A percentile compares a stretch with the other conserved stretches of the same genome.
Conservation (phyloP, 2,797 vertebrate genomes). For the Chlorospingus flavigularis region DNA sequence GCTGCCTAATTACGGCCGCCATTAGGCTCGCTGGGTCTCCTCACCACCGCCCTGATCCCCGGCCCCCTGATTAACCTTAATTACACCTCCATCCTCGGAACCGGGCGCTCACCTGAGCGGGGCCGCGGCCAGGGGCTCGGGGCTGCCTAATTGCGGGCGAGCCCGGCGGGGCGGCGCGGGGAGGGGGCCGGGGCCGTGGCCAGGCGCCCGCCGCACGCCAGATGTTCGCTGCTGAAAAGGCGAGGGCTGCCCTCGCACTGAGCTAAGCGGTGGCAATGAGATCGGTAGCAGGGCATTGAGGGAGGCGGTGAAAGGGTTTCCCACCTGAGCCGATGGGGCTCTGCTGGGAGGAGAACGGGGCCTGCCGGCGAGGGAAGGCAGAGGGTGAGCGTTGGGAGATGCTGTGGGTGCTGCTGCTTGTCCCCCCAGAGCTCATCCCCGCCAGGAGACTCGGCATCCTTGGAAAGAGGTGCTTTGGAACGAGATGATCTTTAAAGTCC, state of each 20-base stretch:
- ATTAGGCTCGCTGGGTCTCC: conserved; percentile 57
- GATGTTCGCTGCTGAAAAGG: conserved; percentile 71
- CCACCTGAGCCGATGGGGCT: conserved; percentile 67
- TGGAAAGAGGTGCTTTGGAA: neutral
- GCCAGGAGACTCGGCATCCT: neutral
- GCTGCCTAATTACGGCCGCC: conserved; percentile 78
- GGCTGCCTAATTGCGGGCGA: conserved; percentile 13
- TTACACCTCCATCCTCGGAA: conserved; percentile 68
- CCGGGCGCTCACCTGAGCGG: conserved; percentile 65
- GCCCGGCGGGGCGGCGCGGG: neutral
- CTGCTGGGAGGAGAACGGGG: neutral
- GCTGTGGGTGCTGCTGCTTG: neutral
- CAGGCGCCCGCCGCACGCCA: conserved; percentile 62
- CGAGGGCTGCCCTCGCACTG: conserved; percentile 66
- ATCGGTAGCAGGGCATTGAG: conserved; percentile 69
- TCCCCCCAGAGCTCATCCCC: neutral
- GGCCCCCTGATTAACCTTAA: conserved; percentile 74
- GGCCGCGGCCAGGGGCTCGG: neutral
- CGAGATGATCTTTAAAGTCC: neutral
- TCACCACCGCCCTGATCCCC: conserved; percentile 46
- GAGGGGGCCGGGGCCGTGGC: conserved; percentile 30
- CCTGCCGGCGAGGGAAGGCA: neutral
- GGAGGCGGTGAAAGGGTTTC: conserved; percentile 62
- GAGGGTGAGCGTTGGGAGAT: neutral
- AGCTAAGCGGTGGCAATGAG: conserved; percentile 72